These are phyloP conservation scores for Sebastes iracundus DNA, from an alignment of 2,797 vertebrate species.

Conservation along the genomic window DNA sequence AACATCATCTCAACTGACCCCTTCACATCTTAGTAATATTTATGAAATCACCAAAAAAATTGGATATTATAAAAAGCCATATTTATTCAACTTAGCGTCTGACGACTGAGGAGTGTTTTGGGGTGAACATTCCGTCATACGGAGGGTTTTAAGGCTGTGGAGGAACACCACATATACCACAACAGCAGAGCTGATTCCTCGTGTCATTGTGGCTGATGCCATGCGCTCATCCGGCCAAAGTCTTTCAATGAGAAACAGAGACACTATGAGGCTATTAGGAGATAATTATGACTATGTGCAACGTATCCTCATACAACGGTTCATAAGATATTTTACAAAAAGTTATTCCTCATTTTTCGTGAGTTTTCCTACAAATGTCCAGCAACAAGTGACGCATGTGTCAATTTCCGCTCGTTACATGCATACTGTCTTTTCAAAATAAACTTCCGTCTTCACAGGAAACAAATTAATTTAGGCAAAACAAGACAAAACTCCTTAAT, in stretches of 20 bases:
- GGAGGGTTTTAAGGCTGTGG: conserved; percentile 8
- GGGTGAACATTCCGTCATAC: background rate
- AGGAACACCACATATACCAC: conserved; percentile 15
- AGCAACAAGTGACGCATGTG: too few species aligned
- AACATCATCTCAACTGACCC: conserved; percentile 7
- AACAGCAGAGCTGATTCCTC: conserved; percentile 14
- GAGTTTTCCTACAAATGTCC: too few species aligned
- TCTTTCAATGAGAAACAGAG: conserved; percentile 30
- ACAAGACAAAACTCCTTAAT: too few species aligned
- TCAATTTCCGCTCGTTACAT: too few species aligned
- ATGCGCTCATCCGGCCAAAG: conserved; percentile 2
- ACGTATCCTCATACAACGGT: background rate
- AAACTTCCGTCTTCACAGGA: too few species aligned
- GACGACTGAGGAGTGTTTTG: background rate
- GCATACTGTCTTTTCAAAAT: too few species aligned
- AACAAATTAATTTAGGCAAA: too few species aligned
- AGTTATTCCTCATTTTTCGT: too few species aligned
- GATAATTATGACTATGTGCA: background rate
- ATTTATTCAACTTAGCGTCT: conserved; percentile 15
- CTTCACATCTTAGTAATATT: conserved; percentile 14
- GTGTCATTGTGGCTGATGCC: conserved; percentile 22
- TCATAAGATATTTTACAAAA: too few species aligned
- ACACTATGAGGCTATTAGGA: background rate
- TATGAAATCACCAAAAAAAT: background rate
- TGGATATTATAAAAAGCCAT: background rate